Evolutionary conservation across 2,888 invertebrate genomes (phyloP), one percentile per base, ranked within the genome.

Genomic region (Thymelicus sylvestris): DNA sequence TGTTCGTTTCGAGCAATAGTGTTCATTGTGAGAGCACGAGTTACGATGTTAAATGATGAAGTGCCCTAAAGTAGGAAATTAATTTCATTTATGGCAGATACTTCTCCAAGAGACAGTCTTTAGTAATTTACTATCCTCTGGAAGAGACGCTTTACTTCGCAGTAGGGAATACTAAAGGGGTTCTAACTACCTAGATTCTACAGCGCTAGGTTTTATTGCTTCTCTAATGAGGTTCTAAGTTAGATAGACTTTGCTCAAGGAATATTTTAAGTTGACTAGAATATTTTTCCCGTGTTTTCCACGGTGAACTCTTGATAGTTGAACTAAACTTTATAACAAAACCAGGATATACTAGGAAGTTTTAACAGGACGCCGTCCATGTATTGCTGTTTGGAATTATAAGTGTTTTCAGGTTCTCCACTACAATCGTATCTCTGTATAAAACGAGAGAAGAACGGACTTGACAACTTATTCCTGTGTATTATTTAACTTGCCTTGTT

Each of bases 171-270:
- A 60, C 52, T 39, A 50, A 41, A 63, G 44, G 41, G 24, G 57
- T 7, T 63, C 39, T 44, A 55, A 52, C 55, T 57, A 55, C 55
- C 39, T n/a, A 50, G 15, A 19, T 19, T 19, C 19, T 19, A 19
- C 19, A 24, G 48, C 64, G 6, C 19, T 38, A 64, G 48, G 64
- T 52, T 64, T 68, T 44, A 50, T 60, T 50, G 50, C 60, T 50
- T 15, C 63, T 48, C 38, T 63, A 69, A 69, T 64, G 68, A 68
- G 52, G 68, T 63, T 68, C 57, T 62, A 63, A 68, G 68, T 68
- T 68, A 63, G 55, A 68, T 68, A 63, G 68, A 63, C 68, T 68
- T 63, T 68, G 57, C 24, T 63, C 38, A 57, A 57, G 63, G 57
- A 57, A 57, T 63, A 63, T 63, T 68, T 68, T 61, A 62, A 66